phyloP scores from a whole-genome alignment of 1,140 invertebrate genomes.

The Drosophila tropicalis region DNA sequence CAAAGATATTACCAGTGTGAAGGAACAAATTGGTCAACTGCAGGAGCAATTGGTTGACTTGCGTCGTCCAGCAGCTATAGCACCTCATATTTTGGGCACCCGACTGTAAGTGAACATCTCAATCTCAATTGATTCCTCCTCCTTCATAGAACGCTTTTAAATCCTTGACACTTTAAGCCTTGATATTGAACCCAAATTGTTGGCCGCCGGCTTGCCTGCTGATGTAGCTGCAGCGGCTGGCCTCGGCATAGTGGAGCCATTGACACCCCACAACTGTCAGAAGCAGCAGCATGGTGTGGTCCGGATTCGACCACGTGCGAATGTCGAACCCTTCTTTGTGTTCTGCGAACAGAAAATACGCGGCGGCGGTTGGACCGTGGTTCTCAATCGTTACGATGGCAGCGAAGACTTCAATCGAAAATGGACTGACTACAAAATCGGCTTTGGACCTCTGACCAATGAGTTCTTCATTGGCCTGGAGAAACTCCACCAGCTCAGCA shows the following conservation, averaged over 20 bases:
- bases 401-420: slow-evolving; percentile 58
- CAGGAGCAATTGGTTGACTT: slow-evolving; percentile 64
- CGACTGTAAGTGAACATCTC: slow-evolving; percentile 44
- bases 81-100: slow-evolving; percentile 17
- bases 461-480: slow-evolving; percentile 72
- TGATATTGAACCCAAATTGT: slow-evolving; percentile 30
- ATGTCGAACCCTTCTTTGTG: slow-evolving; percentile 59
- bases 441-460: slow-evolving; percentile 41
- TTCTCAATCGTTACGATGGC: slow-evolving; percentile 57
- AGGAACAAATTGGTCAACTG: slow-evolving; percentile 48
- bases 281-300: slow-evolving; percentile 56
- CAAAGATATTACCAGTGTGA: slow-evolving; percentile 40
- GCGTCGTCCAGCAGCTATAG: slow-evolving; percentile 5
- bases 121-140: no score
- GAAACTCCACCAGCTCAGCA: slow-evolving; percentile 58
- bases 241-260: not conserved
- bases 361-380: slow-evolving; percentile 60
- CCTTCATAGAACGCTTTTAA: no score
- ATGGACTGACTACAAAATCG: slow-evolving; percentile 66
- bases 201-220: not conserved
- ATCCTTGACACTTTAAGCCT: slow-evolving; percentile 10
- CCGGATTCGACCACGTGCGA: slow-evolving; percentile 38
- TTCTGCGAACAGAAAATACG: slow-evolving; percentile 60
- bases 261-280: slow-evolving; percentile 44
- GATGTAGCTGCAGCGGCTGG: not conserved